Evolutionary conservation across 35 echinoderm and acorn worm genomes (phyloP).

Genomic region (Apostichopus californicus): DNA sequence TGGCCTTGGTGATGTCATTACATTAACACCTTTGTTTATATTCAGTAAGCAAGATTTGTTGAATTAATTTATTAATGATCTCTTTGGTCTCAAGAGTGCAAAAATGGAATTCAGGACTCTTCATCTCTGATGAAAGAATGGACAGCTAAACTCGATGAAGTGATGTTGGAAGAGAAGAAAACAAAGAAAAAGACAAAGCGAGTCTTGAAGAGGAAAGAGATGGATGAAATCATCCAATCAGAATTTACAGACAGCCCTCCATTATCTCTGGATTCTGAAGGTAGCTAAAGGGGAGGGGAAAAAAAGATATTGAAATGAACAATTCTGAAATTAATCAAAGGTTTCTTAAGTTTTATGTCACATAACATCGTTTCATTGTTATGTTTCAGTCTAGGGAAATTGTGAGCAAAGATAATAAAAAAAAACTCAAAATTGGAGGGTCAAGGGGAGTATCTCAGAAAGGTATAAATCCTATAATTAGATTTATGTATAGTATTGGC

Average conservation of each 20-base stretch:
- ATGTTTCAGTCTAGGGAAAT: too few relatives aligned
- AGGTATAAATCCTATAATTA: too few relatives aligned
- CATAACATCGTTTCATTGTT: too few relatives aligned
- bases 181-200: not conserved
- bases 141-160: not conserved
- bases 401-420: too few relatives aligned
- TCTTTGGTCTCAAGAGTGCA: not conserved
- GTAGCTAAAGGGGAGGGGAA: not conserved
- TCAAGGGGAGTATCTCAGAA: too few relatives aligned
- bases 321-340: too few relatives aligned
- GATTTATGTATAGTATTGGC: too few relatives aligned
- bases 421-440: too few relatives aligned
- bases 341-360: too few relatives aligned
- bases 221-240: not conserved
- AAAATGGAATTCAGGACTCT: slow-evolving; percentile 31
- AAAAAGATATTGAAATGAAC: too few relatives aligned
- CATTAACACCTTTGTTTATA: too few relatives aligned
- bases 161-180: not conserved
- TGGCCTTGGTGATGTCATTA: too few relatives aligned
- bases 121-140: not conserved
- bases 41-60: not conserved
- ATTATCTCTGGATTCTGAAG: not conserved
- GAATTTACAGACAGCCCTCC: slow-evolving; percentile 23
- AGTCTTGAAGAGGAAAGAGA: not conserved
- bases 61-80: not conserved